Base-by-base conservation (phyloP, 2,888 invertebrate species). In the Phalangium opilio region DNA sequence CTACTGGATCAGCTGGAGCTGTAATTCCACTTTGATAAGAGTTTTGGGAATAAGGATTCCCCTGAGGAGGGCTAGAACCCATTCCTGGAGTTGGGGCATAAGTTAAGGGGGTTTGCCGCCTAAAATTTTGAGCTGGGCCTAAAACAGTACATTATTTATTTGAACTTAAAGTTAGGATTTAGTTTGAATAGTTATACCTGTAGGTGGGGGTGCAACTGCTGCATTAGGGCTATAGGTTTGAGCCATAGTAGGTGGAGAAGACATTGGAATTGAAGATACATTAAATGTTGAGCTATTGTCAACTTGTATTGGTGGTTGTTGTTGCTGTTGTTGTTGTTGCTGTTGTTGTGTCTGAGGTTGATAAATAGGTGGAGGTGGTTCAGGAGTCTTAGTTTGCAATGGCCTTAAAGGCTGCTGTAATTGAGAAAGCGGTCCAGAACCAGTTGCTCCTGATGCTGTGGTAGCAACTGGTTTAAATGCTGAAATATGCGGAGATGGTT, bases 111-210 rank as follows among this genome's bases (percentile, higher is more conserved):
- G 20, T 12, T 12, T 42, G 19, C 12, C 42, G 42, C 7, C 42
- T 19, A 42, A 42, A 42, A 42, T 42, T 21, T 42, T 42, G 42
- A 4, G n/a, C 14, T 21, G 42, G 42, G 12, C 42, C 42, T 42
- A 15, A 19, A 39, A 39, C 15, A 39, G 15, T 18, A 10, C 12
- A 7, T 36, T 15, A 7, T 36, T 36, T 36, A 36, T 27, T 7
- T 7, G 27, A 27, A 27, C 4, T 7, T 7, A 27, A 27, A n/a
- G n/a, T n/a, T n/a, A n/a, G n/a, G n/a, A n/a, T n/a, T n/a, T n/a
- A n/a, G 4, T 34, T 7, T 7, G 27, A 8, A 27, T 27, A 27
- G 8, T 10, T 38, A 18, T 38, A 38, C 38, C 18, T 38, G 14
- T 3, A 2, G 38, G 38, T 38, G 38, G 38, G 4, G 38, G 38